Evolutionary conservation across 2,113 vertebrate species (phyloP).

Genomic region (Callopanchax toddi): DNA sequence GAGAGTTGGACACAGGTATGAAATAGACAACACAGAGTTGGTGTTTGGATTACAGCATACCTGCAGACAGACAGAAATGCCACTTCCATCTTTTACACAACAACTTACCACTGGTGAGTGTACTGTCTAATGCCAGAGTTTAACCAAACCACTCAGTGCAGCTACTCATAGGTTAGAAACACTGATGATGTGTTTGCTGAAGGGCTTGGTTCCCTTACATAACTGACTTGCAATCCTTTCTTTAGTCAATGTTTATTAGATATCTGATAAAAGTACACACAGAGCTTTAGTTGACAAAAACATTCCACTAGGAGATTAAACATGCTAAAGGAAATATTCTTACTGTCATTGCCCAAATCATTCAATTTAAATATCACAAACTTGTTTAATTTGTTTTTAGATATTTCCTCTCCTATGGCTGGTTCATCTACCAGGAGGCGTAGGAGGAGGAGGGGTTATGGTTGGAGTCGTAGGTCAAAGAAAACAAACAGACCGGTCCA

Average conservation of each 20-base stretch:
- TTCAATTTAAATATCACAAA: not conserved
- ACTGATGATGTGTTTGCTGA: too few relatives aligned
- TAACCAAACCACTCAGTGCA: not conserved
- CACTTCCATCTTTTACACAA: constrained; percentile 63
- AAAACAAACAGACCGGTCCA: constrained; percentile 37
- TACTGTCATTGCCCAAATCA: not conserved
- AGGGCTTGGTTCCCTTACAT: too few relatives aligned
- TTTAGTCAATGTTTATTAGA: too few relatives aligned
- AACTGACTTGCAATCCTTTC: too few relatives aligned
- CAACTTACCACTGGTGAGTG: constrained; percentile 82
- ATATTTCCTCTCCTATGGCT: constrained; percentile 74
- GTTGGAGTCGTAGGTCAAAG: constrained; percentile 68
- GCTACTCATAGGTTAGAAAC: too few relatives aligned
- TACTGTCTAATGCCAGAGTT: not conserved
- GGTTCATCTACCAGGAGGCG: constrained; percentile 64
- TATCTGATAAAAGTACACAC: too few relatives aligned
- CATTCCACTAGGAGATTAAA: too few relatives aligned
- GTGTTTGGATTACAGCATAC: constrained; percentile 46
- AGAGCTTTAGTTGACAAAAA: too few relatives aligned
- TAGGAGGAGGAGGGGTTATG: constrained; percentile 73
- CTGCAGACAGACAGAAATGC: constrained; percentile 68
- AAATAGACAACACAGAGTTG: constrained; percentile 58
- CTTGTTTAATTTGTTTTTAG: constrained; percentile 60
- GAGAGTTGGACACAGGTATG: constrained; percentile 68
- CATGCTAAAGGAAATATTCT: not conserved